A percentile compares a stretch with the other conserved stretches of the same genome.
phyloP scores from a whole-genome alignment of 2,113 vertebrate genomes.

The Ctenomys sociabilis region DNA sequence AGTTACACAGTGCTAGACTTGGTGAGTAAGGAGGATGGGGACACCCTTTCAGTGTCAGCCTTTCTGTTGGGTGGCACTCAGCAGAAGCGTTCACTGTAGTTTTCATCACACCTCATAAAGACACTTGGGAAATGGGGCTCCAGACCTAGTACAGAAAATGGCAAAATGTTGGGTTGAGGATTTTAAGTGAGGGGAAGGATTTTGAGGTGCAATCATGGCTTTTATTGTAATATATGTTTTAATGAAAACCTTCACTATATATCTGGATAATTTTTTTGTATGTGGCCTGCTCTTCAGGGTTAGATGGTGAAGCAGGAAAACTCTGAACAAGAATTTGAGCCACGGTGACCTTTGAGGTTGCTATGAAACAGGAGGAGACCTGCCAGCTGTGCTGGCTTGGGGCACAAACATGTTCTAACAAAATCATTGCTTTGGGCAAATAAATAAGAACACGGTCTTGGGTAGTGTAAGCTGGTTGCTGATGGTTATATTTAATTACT shows the following conservation, averaged over 20 bases:
- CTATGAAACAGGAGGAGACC: not conserved
- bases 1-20: not conserved
- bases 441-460: not conserved
- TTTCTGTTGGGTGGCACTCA: not conserved
- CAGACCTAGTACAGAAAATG: not conserved
- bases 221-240: not conserved
- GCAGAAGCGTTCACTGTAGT: not conserved
- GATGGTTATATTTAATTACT: not conserved
- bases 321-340: not conserved
- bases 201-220: not conserved
- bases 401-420: not conserved
- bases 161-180: not conserved
- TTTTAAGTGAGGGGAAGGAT: not conserved
- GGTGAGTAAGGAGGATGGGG: not conserved
- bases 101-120: not conserved
- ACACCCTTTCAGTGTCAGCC: not conserved
- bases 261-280: not conserved
- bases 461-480: not conserved
- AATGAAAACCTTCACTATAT: not conserved
- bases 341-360: not conserved
- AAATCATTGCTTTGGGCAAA: not conserved
- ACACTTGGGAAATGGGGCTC: not conserved
- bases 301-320: not conserved
- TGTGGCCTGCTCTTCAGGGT: not conserved
- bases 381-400: rapidly evolving